Conservation (phyloP, 2,888 invertebrate genomes). For the Andricus quercusramuli region DNA sequence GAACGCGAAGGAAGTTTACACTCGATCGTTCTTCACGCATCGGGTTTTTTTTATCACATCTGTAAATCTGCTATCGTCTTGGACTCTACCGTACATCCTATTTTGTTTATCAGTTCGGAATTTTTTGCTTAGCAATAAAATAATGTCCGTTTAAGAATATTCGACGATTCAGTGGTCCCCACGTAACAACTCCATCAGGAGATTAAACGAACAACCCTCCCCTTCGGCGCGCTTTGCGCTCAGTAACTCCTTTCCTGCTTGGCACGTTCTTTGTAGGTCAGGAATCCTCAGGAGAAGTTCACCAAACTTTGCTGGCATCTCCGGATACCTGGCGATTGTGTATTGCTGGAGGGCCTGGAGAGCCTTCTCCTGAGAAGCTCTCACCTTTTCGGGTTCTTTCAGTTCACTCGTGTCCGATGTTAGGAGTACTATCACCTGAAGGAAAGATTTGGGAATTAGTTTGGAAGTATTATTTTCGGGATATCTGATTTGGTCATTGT, state of each 20-base stretch:
- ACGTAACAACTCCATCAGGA: constrained; percentile 96
- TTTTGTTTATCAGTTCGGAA: constrained; percentile 40
- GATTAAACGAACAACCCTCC: constrained; percentile 94
- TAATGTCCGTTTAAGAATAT: constrained; percentile 40
- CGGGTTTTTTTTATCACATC: constrained; percentile 39
- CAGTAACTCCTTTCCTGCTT: constrained; percentile 96
- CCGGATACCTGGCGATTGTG: constrained; percentile 93
- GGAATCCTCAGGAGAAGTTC: constrained; percentile 95
- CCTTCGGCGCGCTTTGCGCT: constrained; percentile 89
- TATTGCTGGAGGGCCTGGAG: constrained; percentile 95
- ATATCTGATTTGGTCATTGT: too few species aligned
- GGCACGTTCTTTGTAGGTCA: constrained; percentile 96
- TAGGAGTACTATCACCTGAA: constrained; percentile 74
- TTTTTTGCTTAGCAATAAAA: constrained; percentile 32
- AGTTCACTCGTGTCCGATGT: constrained; percentile 92
- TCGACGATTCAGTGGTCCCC: constrained; percentile 88
- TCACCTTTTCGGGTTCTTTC: constrained; percentile 95
- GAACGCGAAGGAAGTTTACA: constrained; percentile 48
- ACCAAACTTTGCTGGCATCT: constrained; percentile 96
- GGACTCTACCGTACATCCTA: constrained; percentile 35
- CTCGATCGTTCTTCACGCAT: constrained; percentile 8
- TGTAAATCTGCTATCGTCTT: constrained; percentile 36
- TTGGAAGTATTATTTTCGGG: neutral
- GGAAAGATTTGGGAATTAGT: constrained; percentile 10
- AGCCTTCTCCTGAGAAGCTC: constrained; percentile 96